These are phyloP conservation scores for Eubucco bourcierii DNA, from an alignment of 2,113 vertebrate species.

Conservation along the genomic window DNA sequence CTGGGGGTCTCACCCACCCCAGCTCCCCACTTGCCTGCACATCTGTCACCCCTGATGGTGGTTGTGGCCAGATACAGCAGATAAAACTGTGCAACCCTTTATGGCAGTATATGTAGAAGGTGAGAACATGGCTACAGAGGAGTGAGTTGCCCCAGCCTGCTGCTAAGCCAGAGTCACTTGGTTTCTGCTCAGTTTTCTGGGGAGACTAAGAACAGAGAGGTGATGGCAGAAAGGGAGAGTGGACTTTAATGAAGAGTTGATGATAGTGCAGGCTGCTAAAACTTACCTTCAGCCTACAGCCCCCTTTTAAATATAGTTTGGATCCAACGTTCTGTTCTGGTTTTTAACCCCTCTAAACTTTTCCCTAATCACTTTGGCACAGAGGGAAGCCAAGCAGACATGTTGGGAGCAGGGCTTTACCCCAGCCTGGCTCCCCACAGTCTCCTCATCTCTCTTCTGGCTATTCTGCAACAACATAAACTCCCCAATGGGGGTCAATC, in stretches of 20 bases:
- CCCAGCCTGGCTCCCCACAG: background rate
- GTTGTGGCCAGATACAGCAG: background rate
- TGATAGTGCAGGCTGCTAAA: background rate
- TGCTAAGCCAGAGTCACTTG: background rate
- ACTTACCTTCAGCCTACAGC: background rate
- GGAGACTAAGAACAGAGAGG: background rate
- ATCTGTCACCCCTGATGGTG: background rate
- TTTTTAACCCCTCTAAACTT: background rate
- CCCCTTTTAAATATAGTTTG: background rate
- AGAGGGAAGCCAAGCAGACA: background rate
- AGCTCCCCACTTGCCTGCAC: background rate
- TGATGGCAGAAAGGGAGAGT: fast-evolving
- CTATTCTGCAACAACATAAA: background rate
- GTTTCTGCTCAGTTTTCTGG: no score
- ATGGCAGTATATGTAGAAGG: fast-evolving
- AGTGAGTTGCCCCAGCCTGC: background rate
- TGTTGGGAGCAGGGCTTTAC: background rate
- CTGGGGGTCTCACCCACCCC: fast-evolving
- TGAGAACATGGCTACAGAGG: background rate
- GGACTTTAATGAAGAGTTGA: background rate
- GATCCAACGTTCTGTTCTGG: background rate
- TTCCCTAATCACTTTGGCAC: background rate
- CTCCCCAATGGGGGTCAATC: background rate
- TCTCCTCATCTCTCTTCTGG: background rate
- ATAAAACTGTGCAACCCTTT: background rate